Evolutionary conservation across 2,113 vertebrate species (phyloP), one percentile per base, ranked within the genome.

Genomic region (Pelusios castaneus): DNA sequence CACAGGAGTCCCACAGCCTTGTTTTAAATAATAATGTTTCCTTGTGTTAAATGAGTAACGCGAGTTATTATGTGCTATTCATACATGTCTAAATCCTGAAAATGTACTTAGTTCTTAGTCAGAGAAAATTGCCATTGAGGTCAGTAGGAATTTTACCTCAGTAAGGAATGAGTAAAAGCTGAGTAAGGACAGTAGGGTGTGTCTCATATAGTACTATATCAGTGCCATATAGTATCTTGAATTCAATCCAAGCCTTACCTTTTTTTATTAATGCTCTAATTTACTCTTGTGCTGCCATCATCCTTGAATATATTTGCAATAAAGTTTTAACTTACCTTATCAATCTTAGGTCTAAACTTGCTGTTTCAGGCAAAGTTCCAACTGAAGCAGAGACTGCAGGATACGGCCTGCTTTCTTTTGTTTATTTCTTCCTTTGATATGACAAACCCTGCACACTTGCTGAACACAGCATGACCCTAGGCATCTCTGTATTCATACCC

Each of bases 31-130:
- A 73, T 31, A 25, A 49, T 87, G 84, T 92, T 91, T 96, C 89
- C 85, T 58, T 49, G 58, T 95, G 87, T 87, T 84, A 92, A 91
- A 92, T 95, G 89, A 95, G 41, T 95, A 92, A 96, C 79, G 38
- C n/a, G 60, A 67, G 16, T 27, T 19, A 51, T 45, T 80, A 51
- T 86, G 27, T 80, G n/a, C 88, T 79, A 91, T 92, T 81, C 90
- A 67, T 75, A 93, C 45, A 82, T 89, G 58, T 76, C 52, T 0
- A 91, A 82, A 84, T 5, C 79, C 89, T 91, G 77, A 82, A 56
- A 90, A 87, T 85, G 38, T 21, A 80, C 45, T 88, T 80, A 92
- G 91, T 84, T 84, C 76, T 93, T 93, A 95, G 77, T 92, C 78
- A 95, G 89, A 82, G 89, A 73, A 84, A 67, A 78, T 38, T 94